Evolutionary conservation across 2,113 vertebrate species (phyloP), one percentile per base, ranked within the genome.

Genomic region (Nibea coibor): DNA sequence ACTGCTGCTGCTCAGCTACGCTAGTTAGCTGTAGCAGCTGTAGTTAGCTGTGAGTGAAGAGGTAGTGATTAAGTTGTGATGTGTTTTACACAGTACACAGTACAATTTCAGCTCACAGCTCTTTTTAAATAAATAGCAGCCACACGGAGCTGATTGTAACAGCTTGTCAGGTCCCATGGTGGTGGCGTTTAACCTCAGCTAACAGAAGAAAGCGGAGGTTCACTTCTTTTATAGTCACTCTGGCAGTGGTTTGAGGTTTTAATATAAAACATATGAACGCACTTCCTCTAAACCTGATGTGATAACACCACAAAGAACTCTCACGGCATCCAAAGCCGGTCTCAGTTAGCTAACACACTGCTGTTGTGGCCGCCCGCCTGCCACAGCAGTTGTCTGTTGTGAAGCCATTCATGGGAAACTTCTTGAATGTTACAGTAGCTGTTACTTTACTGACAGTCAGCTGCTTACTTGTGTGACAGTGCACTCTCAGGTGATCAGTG

Each of bases 401-500:
- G 42, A 66, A 58, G 42, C 79, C 67, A 79, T 85, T 80, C 64
- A 91, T 65, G 63, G 72, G 91, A 91, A 91, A 28, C 83, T 91
- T 91, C 89, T 89, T 91, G 89, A 90, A 83, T 78, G 80, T 84
- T 86, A 83, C 79, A 89, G 88, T 86, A 58, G 67, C 73, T 22
- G 54, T 74, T 78, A 70, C 79, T 56, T 71, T 72, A 82, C 78
- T 35, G 50, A 39, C 28, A 65, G 50, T 51, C 50, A 62, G 64
- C 26, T 81, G 69, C 59, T 81, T 51, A 66, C 11, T 47, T 70
- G 19, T 62, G 61, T 75, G 24, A 68, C 48, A 66, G 42, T 4
- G 2, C 28, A 24, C 43, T 74, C 45, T 24, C 20, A 50, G 24
- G 11, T 48, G 26, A 54, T 71, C 3, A 53, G 5, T 62, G 2